Conservation (phyloP, 2,797 vertebrate species). For the Botia almorhae region DNA sequence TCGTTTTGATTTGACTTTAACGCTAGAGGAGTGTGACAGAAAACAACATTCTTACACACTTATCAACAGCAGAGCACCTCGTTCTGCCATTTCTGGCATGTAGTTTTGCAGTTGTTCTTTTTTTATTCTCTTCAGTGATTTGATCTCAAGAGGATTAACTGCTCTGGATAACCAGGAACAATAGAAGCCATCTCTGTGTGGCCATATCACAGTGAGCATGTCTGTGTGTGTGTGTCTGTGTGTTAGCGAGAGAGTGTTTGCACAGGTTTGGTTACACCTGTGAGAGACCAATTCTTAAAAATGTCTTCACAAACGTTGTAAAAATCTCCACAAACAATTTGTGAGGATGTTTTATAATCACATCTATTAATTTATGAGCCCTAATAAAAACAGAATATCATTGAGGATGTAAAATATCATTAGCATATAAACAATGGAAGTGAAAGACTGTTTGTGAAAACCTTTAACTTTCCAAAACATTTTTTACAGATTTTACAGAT, state of each 20-base stretch:
- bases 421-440: too few species aligned
- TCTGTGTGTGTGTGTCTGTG: neutral
- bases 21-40: neutral
- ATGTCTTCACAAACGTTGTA: too few species aligned
- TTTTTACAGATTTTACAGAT: too few species aligned
- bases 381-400: too few species aligned
- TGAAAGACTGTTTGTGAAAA: too few species aligned
- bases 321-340: too few species aligned
- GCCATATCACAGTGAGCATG: constrained; percentile 23
- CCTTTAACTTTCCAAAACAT: too few species aligned
- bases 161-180: constrained; percentile 51
- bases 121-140: constrained; percentile 21
- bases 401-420: too few species aligned
- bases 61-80: neutral
- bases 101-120: constrained; percentile 24
- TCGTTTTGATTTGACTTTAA: neutral
- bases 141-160: constrained; percentile 51
- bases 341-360: too few species aligned
- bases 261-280: too few species aligned
- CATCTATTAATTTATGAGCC: too few species aligned
- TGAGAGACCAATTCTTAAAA: too few species aligned
- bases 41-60: neutral
- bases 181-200: constrained; percentile 44
- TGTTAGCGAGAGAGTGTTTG: neutral
- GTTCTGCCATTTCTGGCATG: constrained; percentile 1